Conservation (phyloP, 2,888 invertebrate genomes). For the Drosophila subquinaria region DNA sequence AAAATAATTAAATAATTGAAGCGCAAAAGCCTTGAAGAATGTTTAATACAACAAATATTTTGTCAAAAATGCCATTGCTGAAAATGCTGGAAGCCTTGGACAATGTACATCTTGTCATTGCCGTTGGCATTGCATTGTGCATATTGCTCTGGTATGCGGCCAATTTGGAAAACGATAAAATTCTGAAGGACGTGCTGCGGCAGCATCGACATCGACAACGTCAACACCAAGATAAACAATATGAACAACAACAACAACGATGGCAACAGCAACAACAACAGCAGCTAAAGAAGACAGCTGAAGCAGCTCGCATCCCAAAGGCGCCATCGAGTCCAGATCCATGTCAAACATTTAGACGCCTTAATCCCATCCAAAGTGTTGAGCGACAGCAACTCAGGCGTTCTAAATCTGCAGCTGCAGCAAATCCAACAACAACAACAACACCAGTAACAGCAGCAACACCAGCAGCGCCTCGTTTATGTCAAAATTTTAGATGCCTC, state of each 20-base stretch:
- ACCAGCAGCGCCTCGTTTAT: neutral
- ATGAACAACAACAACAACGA: neutral
- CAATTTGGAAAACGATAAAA: conserved; percentile 3
- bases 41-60: conserved; percentile 3
- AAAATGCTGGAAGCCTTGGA: neutral
- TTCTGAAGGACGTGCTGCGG: neutral
- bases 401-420: neutral
- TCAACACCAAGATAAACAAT: neutral
- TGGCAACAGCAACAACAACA: neutral
- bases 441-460: neutral
- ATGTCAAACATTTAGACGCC: conserved; percentile 4
- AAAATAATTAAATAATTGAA: conserved; percentile 9
- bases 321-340: conserved; percentile 4
- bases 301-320: neutral
- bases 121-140: conserved; percentile 6
- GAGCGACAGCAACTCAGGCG: conserved; percentile 27
- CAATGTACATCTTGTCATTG: neutral
- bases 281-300: neutral
- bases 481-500: conserved; percentile 6
- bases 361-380: conserved; percentile 31
- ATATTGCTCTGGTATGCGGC: conserved; percentile 17
- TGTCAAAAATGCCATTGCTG: conserved; percentile 1
- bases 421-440: neutral
- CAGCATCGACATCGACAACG: neutral
- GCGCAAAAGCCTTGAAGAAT: conserved; percentile 14